These are phyloP conservation scores for Epinotia brunnichana DNA, from an alignment of 2,888 invertebrate genomes.

Conservation along the genomic window DNA sequence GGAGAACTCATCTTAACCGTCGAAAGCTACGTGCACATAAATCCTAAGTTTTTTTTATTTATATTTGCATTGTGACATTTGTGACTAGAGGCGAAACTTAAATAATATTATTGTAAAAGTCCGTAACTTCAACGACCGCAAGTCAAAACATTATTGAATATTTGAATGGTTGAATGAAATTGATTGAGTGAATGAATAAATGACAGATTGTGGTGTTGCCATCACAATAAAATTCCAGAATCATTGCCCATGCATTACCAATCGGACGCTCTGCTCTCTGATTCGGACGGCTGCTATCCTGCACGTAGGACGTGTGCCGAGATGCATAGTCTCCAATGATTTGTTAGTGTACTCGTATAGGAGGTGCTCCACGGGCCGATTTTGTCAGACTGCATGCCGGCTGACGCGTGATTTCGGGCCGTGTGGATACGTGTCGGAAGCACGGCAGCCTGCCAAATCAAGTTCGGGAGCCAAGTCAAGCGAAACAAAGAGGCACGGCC, in stretches of 20 bases:
- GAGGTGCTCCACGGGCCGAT: too few relatives aligned
- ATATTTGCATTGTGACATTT: neutral
- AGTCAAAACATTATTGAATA: neutral
- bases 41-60: neutral
- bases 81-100: neutral
- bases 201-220: neutral
- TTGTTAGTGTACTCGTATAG: too few relatives aligned
- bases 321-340: neutral
- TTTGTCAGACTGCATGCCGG: too few relatives aligned
- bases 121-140: neutral
- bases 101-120: neutral
- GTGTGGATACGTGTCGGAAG: too few relatives aligned
- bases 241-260: neutral
- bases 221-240: neutral
- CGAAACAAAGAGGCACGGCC: too few relatives aligned
- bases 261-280: neutral
- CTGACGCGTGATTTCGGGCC: too few relatives aligned
- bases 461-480: too few relatives aligned
- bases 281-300: neutral
- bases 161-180: neutral
- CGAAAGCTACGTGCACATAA: neutral
- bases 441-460: too few relatives aligned
- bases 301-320: neutral
- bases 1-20: constrained; percentile 17
- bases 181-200: neutral